These are phyloP conservation scores for Setipinna tenuifilis DNA, from an alignment of 2,797 vertebrate species.

Conservation along the genomic window DNA sequence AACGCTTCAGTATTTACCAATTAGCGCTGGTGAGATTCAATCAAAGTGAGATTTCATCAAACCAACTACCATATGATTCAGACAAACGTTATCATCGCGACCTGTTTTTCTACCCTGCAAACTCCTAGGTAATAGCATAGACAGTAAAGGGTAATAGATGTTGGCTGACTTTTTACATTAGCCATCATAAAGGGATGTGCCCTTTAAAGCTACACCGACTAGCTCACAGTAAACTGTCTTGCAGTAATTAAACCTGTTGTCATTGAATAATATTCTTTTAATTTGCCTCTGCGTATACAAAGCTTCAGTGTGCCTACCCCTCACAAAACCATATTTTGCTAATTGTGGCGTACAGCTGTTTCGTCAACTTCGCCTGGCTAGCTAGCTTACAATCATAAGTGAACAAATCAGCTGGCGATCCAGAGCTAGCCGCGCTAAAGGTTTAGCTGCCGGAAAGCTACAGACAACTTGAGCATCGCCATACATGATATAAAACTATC, in stretches of 20 bases:
- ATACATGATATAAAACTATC: background rate
- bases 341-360: background rate
- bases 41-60: too few relatives aligned
- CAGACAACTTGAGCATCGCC: background rate
- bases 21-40: too few relatives aligned
- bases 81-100: background rate
- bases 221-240: background rate
- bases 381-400: background rate
- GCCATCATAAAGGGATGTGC: background rate
- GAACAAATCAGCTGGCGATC: slow-evolving; percentile 4
- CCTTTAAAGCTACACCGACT: background rate
- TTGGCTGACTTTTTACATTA: background rate
- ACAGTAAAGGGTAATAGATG: too few relatives aligned
- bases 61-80: background rate
- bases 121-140: background rate
- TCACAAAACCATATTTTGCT: background rate
- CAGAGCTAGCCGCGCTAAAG: background rate
- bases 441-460: background rate
- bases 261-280: background rate
- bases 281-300: background rate
- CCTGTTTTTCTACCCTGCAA: background rate
- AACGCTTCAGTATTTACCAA: too few relatives aligned
- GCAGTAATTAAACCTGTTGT: background rate
- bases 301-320: background rate
- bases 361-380: background rate